Base-by-base conservation (phyloP, 2,113 vertebrate species). In the Pantherophis guttatus region DNA sequence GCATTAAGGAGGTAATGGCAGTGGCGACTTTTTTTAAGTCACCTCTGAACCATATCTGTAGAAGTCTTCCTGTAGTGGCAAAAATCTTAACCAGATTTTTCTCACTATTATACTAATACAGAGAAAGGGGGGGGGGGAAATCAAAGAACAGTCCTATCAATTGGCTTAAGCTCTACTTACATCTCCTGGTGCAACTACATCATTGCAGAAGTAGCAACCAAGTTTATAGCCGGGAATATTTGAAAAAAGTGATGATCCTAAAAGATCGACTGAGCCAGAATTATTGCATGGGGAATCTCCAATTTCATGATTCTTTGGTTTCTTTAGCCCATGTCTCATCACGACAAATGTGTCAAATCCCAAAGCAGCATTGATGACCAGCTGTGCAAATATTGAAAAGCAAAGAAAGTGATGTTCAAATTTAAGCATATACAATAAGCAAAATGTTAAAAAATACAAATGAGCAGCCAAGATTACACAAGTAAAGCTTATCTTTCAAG, bases 341-440 rank as follows among this genome's bases (percentile, higher is more conserved):
- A 99, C 99, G 24, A 99, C 99, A 94, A 99, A 99, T 0, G 99
- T 99, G 98, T 99, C 99, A 92, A 99, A 99, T 3, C 99, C 99
- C 26, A 99, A 94, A 44, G 99, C 99, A 39, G 99, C 98, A 39
- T 99, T 99, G 95, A 99, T 98, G 95, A 99, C 98, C 81, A 99
- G 96, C 99, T 99, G 26, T 26, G 88, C 1, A 93, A 92, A 93
- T 86, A 86, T 65, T 7, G 9, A 91, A 97, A 93, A 91, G 86
- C 87, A 93, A 94, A 90, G 23, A 92, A 94, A 93, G 81, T 57
- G 92, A 92, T 1, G 87, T 44, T 90, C 57, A 39, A 39, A 65
- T 92, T 88, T 39, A 44, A 81, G 33, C 70, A 81, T 21, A 81
- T 81, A 70, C 13, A 33, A 5, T 17, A 81, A 81, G 75, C 75